These are phyloP conservation scores for Megalurothrips usitatus DNA, from an alignment of 2,888 invertebrate genomes.

Conservation along the genomic window DNA sequence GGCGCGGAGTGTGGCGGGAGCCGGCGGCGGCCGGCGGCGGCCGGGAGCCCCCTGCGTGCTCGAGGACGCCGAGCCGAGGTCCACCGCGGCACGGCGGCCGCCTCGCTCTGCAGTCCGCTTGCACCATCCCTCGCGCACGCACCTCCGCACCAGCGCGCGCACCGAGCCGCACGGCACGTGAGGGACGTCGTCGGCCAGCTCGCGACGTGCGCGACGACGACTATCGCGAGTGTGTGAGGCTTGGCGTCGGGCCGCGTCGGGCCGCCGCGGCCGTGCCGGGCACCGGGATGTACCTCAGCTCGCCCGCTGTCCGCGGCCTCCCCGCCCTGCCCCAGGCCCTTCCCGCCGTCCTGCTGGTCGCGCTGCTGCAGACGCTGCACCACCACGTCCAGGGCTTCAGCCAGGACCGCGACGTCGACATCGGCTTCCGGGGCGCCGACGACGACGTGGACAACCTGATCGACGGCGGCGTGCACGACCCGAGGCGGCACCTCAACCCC, in stretches of 20 bases:
- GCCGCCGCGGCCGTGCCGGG: not conserved
- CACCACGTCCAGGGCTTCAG: not conserved
- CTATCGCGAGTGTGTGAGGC: too few species aligned
- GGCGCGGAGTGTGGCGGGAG: not conserved
- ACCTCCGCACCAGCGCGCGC: not conserved
- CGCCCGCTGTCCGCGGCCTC: not conserved
- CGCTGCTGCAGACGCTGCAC: constrained; percentile 16
- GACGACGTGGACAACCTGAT: too few species aligned
- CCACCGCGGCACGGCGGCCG: not conserved
- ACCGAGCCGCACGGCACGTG: not conserved
- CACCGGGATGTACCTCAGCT: constrained; percentile 1
- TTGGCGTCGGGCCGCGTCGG: not conserved
- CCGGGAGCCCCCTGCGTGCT: constrained; percentile 4
- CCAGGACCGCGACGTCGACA: not conserved
- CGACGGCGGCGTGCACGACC: too few species aligned
- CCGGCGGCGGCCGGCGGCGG: not conserved
- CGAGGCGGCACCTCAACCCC: constrained; percentile 35
- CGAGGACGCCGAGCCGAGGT: not conserved
- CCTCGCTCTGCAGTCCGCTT: not conserved
- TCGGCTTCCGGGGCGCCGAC: not conserved
- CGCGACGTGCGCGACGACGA: too few species aligned
- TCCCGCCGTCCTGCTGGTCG: constrained; percentile 1
- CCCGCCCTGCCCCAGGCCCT: not conserved
- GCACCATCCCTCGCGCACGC: constrained; percentile 7
- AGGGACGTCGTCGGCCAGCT: not conserved